A percentile compares a stretch with the other conserved stretches of the same genome.
Conservation (phyloP, 92 coral and sea anemone genomes). For the Palythoa caribaeorum region DNA sequence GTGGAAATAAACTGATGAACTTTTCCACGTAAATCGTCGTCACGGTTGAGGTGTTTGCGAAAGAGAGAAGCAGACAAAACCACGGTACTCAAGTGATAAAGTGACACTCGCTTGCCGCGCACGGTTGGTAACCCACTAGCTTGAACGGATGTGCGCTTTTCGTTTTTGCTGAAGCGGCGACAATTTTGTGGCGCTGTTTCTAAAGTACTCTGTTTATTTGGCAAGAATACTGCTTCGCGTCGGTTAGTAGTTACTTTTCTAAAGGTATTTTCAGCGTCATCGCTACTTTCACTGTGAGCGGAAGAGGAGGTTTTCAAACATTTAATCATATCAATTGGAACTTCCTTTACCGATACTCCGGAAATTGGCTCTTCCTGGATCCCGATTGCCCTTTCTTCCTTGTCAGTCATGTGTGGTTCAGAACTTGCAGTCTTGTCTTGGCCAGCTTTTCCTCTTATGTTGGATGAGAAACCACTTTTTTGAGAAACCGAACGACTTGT, state of each 20-base stretch:
- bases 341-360: neutral
- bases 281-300: slow-evolving; percentile 7
- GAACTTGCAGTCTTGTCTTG: too few relatives aligned
- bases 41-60: slow-evolving; percentile 22
- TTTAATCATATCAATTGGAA: neutral
- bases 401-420: neutral
- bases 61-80: slow-evolving; percentile 4
- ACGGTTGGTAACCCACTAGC: slow-evolving; percentile 13
- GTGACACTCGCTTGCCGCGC: slow-evolving; percentile 40
- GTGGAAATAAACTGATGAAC: slow-evolving; percentile 30
- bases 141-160: neutral
- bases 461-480: neutral
- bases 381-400: neutral
- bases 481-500: neutral
- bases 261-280: neutral
- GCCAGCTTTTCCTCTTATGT: neutral
- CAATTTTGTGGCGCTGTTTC: neutral
- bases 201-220: slow-evolving; percentile 2
- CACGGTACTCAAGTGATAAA: slow-evolving; percentile 21
- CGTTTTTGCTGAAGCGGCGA: slow-evolving; percentile 35
- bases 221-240: slow-evolving; percentile 27
- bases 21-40: neutral
- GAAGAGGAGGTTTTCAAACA: neutral
- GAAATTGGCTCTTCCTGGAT: neutral
- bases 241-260: slow-evolving; percentile 11